Conservation (phyloP, 2,888 invertebrate species). For the Spodoptera picta region DNA sequence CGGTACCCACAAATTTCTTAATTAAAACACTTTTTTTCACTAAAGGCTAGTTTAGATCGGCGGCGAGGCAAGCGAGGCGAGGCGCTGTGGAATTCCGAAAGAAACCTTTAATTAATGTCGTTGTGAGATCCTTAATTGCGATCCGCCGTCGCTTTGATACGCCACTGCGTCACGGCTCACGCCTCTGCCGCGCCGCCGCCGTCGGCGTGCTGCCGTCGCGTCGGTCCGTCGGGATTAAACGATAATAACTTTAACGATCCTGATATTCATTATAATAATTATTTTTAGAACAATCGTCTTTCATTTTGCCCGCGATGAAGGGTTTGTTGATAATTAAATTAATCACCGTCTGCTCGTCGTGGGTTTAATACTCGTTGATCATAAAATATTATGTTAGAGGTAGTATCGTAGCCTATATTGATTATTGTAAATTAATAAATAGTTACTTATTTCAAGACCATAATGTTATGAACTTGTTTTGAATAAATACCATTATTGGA, state of each 20-base stretch:
- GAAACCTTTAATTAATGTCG: conserved; percentile 84
- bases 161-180: conserved; percentile 51
- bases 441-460: too few species aligned
- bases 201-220: conserved; percentile 32
- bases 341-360: too few species aligned
- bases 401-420: too few species aligned
- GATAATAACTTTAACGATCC: conserved; percentile 45
- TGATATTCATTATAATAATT: conserved; percentile 38
- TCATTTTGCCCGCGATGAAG: background rate
- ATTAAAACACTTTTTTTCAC: conserved; percentile 79
- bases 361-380: too few species aligned
- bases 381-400: too few species aligned
- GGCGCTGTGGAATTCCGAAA: conserved; percentile 64
- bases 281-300: conserved; percentile 7
- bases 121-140: conserved; percentile 82
- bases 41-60: conserved; percentile 81
- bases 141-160: conserved; percentile 75
- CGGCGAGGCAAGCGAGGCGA: conserved; percentile 53
- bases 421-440: too few species aligned
- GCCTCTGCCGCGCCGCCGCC: conserved; percentile 34
- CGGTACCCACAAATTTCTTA: conserved; percentile 72
- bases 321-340: too few species aligned
- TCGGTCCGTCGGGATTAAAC: conserved; percentile 42
- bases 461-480: too few species aligned
- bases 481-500: too few species aligned